A percentile compares a stretch with the other conserved stretches of the same genome.
Evolutionary conservation across 2,113 vertebrate species (phyloP).

Genomic region (Campylorhamphus procurvoides): DNA sequence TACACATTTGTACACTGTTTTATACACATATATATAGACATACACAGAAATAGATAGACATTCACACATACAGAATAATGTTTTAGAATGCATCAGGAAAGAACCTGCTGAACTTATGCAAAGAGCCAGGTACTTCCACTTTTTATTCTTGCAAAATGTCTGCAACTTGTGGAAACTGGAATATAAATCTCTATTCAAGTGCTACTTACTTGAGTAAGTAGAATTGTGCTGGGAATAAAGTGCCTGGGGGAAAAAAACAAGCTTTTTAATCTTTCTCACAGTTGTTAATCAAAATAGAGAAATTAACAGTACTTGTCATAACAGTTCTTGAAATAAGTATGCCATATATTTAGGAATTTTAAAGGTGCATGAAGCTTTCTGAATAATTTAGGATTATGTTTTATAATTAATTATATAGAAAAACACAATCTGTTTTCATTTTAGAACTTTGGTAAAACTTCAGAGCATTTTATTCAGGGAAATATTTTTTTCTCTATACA

Average conservation of each 20-base stretch:
- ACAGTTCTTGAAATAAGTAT: constrained; percentile 19
- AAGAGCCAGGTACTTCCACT: background rate
- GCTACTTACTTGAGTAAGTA: background rate
- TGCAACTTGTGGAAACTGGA: background rate
- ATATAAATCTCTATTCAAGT: background rate
- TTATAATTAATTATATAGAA: background rate
- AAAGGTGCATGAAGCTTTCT: background rate
- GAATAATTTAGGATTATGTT: background rate
- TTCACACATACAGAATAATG: background rate
- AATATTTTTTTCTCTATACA: background rate
- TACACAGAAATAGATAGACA: background rate
- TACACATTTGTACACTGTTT: background rate
- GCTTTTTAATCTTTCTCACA: background rate
- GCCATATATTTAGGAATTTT: background rate
- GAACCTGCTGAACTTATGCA: background rate
- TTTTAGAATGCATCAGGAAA: background rate
- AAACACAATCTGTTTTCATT: background rate
- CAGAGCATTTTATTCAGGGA: background rate
- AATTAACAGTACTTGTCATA: constrained; percentile 29
- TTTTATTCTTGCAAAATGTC: background rate
- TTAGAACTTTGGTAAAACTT: background rate
- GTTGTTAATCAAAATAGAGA: constrained; percentile 41
- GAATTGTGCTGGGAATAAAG: background rate
- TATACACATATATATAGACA: background rate
- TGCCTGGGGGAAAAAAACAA: background rate